Percentiles rank a stretch among this genome's conserved stretches.
phyloP scores from a whole-genome alignment of 2,888 invertebrate genomes.

The Plagodis pulveraria region DNA sequence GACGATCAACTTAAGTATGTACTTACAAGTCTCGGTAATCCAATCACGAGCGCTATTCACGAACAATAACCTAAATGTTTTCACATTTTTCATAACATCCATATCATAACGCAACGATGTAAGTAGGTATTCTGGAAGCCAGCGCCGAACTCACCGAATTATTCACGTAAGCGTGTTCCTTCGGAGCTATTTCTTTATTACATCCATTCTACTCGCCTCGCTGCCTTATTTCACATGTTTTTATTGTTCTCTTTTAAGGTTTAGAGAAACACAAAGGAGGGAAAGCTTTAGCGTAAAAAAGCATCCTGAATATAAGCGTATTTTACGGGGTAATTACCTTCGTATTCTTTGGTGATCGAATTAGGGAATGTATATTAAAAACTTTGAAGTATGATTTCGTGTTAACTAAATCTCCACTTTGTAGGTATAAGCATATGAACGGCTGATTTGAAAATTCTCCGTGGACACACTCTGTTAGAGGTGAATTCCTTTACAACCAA shows the following conservation, averaged over 20 bases:
- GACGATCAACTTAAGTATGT: too few species aligned
- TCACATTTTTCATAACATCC: slow-evolving; percentile 28
- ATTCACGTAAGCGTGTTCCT: slow-evolving; percentile 61
- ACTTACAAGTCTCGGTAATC: neutral
- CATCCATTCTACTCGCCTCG: slow-evolving; percentile 58
- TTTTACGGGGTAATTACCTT: slow-evolving; percentile 42
- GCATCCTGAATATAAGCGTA: slow-evolving; percentile 39
- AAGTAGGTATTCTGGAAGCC: slow-evolving; percentile 33
- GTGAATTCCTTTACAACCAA: too few species aligned
- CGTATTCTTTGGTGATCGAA: slow-evolving; percentile 26
- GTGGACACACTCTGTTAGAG: neutral
- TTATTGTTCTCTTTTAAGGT: slow-evolving; percentile 57
- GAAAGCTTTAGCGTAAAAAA: slow-evolving; percentile 38
- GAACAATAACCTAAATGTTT: slow-evolving; percentile 13
- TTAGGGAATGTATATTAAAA: slow-evolving; percentile 20
- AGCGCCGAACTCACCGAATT: slow-evolving; percentile 60
- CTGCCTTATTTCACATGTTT: slow-evolving; percentile 62
- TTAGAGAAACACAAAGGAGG: slow-evolving; percentile 42
- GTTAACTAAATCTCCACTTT: too few species aligned
- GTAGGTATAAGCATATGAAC: neutral
- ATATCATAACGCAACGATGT: slow-evolving; percentile 24
- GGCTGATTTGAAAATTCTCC: slow-evolving; percentile 5
- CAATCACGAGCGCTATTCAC: neutral
- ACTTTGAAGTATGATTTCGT: neutral
- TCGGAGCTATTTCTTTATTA: slow-evolving; percentile 72